Evolutionary conservation across 2,888 invertebrate species (phyloP).

Genomic region (Acanthosepion pharaonis): DNA sequence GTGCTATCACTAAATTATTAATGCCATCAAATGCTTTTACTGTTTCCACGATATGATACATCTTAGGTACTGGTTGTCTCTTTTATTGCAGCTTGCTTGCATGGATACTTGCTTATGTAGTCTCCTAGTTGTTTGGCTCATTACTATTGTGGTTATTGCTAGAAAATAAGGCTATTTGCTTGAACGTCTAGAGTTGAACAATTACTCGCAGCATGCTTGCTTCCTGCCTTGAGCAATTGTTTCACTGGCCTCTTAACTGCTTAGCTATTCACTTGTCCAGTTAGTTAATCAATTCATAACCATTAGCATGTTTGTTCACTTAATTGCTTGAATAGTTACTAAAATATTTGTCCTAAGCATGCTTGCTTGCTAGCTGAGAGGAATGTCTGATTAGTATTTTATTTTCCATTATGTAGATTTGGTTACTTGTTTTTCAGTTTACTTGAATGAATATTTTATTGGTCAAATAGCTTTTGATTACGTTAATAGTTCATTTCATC

Average conservation of each 20-base stretch:
- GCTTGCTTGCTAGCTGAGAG: not conserved
- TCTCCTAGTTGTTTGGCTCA: not conserved
- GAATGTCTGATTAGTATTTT: not conserved
- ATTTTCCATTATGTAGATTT: too few species aligned
- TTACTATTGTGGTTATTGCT: not conserved
- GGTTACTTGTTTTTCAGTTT: not conserved
- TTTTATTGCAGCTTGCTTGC: constrained; percentile 18
- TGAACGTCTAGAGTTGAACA: not conserved
- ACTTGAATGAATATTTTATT: not conserved
- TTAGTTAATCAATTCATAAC: not conserved
- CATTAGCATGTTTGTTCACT: not conserved
- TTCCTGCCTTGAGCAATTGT: not conserved
- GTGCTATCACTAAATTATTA: not conserved
- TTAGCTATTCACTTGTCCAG: not conserved
- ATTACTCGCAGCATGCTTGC: not conserved
- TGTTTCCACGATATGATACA: not conserved
- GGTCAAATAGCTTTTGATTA: not conserved
- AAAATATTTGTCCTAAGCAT: not conserved
- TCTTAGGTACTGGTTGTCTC: not conserved
- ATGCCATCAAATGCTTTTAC: constrained; percentile 10
- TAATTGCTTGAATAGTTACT: not conserved
- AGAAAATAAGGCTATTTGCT: not conserved
- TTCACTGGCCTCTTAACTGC: not conserved
- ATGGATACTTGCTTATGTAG: constrained; percentile 33
- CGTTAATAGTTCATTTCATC: too few species aligned